Percentiles rank a stretch among this genome's conserved stretches.
These are phyloP conservation scores for Poecilia latipinna DNA, from an alignment of 2,113 vertebrate species.

Conservation along the genomic window DNA sequence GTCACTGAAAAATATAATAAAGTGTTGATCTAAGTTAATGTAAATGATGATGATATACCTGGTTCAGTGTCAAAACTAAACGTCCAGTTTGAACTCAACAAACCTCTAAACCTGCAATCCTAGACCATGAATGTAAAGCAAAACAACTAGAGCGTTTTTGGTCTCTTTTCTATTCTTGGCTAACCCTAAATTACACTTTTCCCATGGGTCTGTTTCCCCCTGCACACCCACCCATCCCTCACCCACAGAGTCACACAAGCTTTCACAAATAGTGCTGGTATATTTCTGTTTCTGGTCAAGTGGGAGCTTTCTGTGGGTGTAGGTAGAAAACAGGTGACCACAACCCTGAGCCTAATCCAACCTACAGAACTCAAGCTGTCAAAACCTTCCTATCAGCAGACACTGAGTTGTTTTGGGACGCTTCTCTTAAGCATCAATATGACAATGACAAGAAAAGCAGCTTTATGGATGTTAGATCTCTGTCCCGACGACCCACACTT, in stretches of 20 bases:
- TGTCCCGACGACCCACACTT: not conserved
- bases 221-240: not conserved
- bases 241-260: not conserved
- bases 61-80: too few relatives aligned
- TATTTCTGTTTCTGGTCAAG: constrained; percentile 22
- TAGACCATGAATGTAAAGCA: not conserved
- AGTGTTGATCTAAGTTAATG: too few relatives aligned
- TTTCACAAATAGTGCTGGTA: not conserved
- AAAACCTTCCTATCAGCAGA: not conserved
- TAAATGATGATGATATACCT: too few relatives aligned
- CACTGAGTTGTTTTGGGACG: not conserved
- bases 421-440: not conserved
- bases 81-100: too few relatives aligned
- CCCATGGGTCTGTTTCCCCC: not conserved
- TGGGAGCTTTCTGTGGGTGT: constrained; percentile 33
- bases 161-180: constrained; percentile 27
- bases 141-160: not conserved
- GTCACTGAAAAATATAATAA: too few relatives aligned
- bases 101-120: too few relatives aligned
- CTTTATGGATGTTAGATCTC: not conserved
- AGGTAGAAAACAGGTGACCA: constrained; percentile 32
- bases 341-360: not conserved
- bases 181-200: constrained; percentile 36
- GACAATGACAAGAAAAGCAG: not conserved
- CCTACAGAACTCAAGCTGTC: not conserved